A percentile compares a stretch with the other conserved stretches of the same genome.
Evolutionary conservation across 2,888 invertebrate genomes (phyloP).

Genomic region (Apoderus coryli): DNA sequence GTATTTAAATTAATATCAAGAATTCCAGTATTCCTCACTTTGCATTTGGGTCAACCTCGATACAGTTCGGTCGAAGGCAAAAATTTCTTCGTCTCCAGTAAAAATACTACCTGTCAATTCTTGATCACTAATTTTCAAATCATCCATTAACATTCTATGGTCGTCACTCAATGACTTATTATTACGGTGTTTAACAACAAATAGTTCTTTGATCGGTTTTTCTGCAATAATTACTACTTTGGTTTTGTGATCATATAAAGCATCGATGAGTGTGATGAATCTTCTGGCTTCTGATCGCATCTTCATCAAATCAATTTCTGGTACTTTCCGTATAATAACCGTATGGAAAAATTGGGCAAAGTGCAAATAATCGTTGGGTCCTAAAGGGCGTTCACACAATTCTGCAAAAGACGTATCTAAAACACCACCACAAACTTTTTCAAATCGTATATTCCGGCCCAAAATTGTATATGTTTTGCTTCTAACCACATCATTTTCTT

Average conservation of each 20-base stretch:
- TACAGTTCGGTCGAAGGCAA: conserved; percentile 88
- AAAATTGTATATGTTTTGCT: conserved; percentile 75
- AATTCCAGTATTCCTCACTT: conserved; percentile 82
- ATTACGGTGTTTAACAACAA: conserved; percentile 38
- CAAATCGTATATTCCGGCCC: conserved; percentile 77
- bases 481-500: conserved; percentile 80
- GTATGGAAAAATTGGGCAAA: conserved; percentile 91
- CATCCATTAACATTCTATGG: conserved; percentile 86
- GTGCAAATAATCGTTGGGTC: conserved; percentile 89
- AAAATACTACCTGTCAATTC: conserved; percentile 76
- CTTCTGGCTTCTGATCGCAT: conserved; percentile 79
- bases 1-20: too few species aligned
- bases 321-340: conserved; percentile 80
- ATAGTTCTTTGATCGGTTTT: conserved; percentile 60
- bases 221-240: conserved; percentile 76
- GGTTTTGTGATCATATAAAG: conserved; percentile 87
- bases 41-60: conserved; percentile 95
- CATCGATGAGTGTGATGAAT: conserved; percentile 94
- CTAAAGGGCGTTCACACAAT: conserved; percentile 81
- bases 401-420: conserved; percentile 80
- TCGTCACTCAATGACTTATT: conserved; percentile 43
- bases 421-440: conserved; percentile 83
- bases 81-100: conserved; percentile 94
- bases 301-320: conserved; percentile 56
- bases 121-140: conserved; percentile 68